Base-by-base conservation (phyloP, 2,113 vertebrate genomes). In the Entomyzon cyanotis region DNA sequence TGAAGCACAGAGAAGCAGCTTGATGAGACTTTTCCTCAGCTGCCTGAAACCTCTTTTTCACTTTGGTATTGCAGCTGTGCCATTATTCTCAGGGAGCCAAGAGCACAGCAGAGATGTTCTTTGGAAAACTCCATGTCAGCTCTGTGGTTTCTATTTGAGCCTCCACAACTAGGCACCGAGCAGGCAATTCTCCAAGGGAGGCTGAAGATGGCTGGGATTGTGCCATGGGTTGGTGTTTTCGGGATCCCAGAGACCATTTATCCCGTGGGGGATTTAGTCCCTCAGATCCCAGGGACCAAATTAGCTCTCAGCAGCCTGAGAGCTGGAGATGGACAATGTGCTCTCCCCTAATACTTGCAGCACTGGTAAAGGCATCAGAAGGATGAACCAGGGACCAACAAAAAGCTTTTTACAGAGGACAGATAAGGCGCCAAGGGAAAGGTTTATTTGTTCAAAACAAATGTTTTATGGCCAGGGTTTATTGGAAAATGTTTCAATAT, bases 191-290 rank as follows among this genome's bases (percentile, higher is more conserved):
- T 46, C 58, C 25, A 31, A 50, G 47, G 18, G 21, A 71, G 64
- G 30, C 6, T 7, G 8, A 19, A 47, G 28, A 53, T 35, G 20
- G 11, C 25, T 91, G 41, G 7, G 12, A 11, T n/a, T n/a, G 27
- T 58, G 12, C 7, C 20, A 12, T 33, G 21, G 17, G 4, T 14
- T 78, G n/a, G 8, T 64, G n/a, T 49, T 89, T 73, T 41, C 42
- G 37, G 4, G 5, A 53, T 46, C 6, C 6, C 27, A 84, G 28
- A 23, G 6, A 41, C 0, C 0, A 3, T 50, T 65, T 55, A 62
- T 5, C 9, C 15, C 10, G 23, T 42, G 21, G 39, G 33, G 15
- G 47, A 24, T 49, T 49, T 49, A 49, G 21, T 23, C 47, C 47
- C 22, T 49, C 22, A 10, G 11, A 49, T 24, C 47, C 47, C 47